Base-by-base conservation (phyloP, 2,797 vertebrate species). In the Vultur gryphus region DNA sequence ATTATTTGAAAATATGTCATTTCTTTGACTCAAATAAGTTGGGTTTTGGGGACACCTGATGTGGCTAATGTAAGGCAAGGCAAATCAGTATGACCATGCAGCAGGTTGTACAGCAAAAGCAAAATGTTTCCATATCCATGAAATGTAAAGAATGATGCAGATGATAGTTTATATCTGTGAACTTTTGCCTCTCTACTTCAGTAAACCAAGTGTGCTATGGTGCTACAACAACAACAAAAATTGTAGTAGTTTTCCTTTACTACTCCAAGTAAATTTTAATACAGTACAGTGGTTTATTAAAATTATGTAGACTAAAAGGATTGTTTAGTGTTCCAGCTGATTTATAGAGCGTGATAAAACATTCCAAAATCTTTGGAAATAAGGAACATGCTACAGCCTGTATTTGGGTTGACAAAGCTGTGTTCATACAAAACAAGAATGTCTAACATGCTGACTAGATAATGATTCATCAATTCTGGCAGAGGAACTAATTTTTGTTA, bases 401-500 rank as follows among this genome's bases (percentile, higher is more conserved):
- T 81, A 87, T 93, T 90, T 72, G 52, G 67, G 78, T 85, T 61
- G 62, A 79, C 80, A 84, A 57, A 86, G 54, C 62, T 81, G 23
- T 69, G 76, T 49, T 90, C 46, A 1, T 71, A 76, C 0, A 0
- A 49, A 84, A 84, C 75, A 91, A 71, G 51, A 87, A 66, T 46
- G 64, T 92, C 94, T 88, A 93, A 94, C 4, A 24, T 70, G 51
- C 82, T 95, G 94, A 95, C 89, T 90, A 95, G 95, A 87, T 95
- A 94, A 65, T 66, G 37, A 94, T 97, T 97, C 91, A 92, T 96
- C 87, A 93, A 6, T 92, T 90, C 89, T 97, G 93, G 87, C 92
- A 92, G 71, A 95, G 70, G 61, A 95, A 95, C 87, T 95, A 85
- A 90, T 97, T 96, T 92, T 55, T 97, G 70, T 83, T 96, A 96